Base-by-base conservation (phyloP, 2,888 invertebrate species). In the Aphidoletes aphidimyza region DNA sequence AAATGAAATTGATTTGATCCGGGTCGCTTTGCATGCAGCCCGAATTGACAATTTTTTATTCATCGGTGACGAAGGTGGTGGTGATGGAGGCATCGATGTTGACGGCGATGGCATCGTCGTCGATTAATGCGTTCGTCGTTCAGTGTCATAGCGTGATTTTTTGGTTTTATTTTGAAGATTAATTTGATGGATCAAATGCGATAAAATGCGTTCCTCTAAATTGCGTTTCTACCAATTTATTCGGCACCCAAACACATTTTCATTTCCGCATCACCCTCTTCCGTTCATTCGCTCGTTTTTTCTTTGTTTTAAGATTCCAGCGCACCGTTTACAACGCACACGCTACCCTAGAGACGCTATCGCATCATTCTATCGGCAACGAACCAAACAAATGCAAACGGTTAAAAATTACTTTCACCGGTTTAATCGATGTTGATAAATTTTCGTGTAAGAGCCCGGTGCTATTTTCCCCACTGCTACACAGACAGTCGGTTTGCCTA, bases 401-500 rank as follows among this genome's bases (percentile, higher is more conserved):
- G 42, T 42, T 9, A 69, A 69, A 69, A 69, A 30, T 11, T 69
- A 69, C 30, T 69, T 69, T 30, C 69, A 69, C 69, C 34, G 69
- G 34, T 69, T 69, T 69, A 69, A 69, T 69, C 69, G 69, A 69
- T 69, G 30, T 69, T 69, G 69, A 69, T 30, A 69, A 69, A 69
- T 69, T 69, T 69, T 69, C 69, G 26, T 34, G 69, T 34, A 69
- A 11, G 34, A 30, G 30, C 26, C 54, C 54, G 17, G 9, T 30
- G 26, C 9, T 30, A 30, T 69, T 2, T 30, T 26, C 26, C 5
- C 11, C 34, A 34, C 30, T 8, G 14, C 30, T 11, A 2, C n/a
- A 14, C 30, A 9, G 14, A 14, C 30, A 30, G 17, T 54, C 11
- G 54, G n/a, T 6, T 17, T 47, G 47, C 17, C 19, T 6, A 17